phyloP scores from a whole-genome alignment of 2,888 invertebrate genomes.

The Ochropleura leucogaster region DNA sequence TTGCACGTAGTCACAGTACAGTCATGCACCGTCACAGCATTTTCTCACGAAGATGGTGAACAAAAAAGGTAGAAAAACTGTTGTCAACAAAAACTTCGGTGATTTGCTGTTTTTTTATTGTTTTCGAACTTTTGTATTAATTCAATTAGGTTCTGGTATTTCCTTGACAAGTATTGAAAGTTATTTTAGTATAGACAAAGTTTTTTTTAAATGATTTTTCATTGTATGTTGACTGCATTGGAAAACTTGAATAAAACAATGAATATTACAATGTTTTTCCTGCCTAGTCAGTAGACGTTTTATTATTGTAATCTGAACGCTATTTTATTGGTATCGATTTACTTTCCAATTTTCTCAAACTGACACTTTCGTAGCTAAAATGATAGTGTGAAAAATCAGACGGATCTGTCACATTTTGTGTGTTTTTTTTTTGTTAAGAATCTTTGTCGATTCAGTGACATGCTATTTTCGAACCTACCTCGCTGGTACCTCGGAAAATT shows the following conservation, averaged over 20 bases:
- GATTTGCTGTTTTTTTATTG: constrained; percentile 70
- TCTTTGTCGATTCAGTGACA: background rate
- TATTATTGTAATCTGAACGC: background rate
- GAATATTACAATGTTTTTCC: background rate
- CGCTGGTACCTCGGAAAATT: no score
- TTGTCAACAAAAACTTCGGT: constrained; percentile 58
- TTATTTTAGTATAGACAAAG: constrained; percentile 48
- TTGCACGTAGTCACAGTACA: constrained; percentile 47
- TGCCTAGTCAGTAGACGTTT: background rate
- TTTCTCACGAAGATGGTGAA: constrained; percentile 72
- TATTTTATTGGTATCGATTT: constrained; percentile 4
- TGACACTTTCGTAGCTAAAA: background rate
- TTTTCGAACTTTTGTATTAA: constrained; percentile 66
- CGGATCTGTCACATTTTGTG: no score
- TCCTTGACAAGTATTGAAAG: constrained; percentile 49
- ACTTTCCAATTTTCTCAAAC: constrained; percentile 13
- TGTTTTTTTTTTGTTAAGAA: background rate
- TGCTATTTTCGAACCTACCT: no score
- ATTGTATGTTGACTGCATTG: background rate
- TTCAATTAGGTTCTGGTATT: constrained; percentile 69
- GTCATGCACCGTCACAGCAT: constrained; percentile 66
- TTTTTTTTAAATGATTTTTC: background rate
- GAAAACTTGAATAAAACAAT: background rate
- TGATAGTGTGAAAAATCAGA: constrained; percentile 2
- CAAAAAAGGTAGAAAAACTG: constrained; percentile 57